Evolutionary conservation across 2,113 vertebrate genomes (phyloP).

Genomic region (Turnix velox): DNA sequence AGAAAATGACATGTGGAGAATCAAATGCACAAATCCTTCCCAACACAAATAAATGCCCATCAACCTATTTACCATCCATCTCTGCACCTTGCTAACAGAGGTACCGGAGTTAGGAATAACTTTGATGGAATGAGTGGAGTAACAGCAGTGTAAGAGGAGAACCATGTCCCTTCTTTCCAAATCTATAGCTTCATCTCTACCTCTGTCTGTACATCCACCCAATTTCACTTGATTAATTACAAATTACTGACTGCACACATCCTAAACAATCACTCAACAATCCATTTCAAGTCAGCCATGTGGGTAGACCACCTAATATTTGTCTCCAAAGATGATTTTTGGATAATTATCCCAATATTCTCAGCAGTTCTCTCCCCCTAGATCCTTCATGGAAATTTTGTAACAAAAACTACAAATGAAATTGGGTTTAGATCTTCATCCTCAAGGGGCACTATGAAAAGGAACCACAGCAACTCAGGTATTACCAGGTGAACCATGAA

Average conservation of each 20-base stretch:
- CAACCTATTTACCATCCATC: not conserved
- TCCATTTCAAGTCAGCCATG: not conserved
- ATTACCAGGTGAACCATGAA: not conserved
- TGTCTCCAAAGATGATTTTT: not conserved
- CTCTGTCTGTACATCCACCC: not conserved
- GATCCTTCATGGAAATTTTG: not conserved
- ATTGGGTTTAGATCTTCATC: not conserved
- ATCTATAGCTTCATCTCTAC: not conserved
- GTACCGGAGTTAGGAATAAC: not conserved
- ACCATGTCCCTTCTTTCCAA: not conserved
- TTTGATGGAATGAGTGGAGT: not conserved
- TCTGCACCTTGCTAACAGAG: not conserved
- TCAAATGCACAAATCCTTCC: conserved; percentile 19
- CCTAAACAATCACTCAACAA: not conserved
- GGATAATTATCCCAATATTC: not conserved
- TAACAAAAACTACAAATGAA: not conserved
- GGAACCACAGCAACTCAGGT: not conserved
- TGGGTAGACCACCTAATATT: not conserved
- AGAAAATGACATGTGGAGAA: conserved; percentile 44
- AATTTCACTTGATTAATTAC: not conserved
- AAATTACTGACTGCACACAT: not conserved
- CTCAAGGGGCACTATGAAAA: not conserved
- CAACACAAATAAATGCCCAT: not conserved
- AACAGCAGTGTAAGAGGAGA: not conserved
- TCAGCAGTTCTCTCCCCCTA: conserved; percentile 20